Base-by-base conservation (phyloP, 1,140 invertebrate species). In the Tetramorium simillimum region DNA sequence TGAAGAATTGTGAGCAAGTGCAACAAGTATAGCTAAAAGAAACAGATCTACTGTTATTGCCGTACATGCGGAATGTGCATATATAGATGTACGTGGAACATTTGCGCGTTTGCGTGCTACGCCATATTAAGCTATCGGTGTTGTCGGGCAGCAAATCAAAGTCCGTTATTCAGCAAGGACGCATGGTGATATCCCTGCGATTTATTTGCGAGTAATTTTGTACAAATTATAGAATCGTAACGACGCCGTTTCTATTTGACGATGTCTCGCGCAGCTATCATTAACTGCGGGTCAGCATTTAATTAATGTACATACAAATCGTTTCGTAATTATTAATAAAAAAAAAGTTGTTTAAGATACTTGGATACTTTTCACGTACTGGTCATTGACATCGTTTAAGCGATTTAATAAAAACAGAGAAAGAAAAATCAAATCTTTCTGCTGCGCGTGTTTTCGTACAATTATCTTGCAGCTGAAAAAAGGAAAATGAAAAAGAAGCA, bases 241-340 rank as follows among this genome's bases (percentile, higher is more conserved):
- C 33, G 60, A 88, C 60, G 87, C 77, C 75, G 43, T 90, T 86
- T 75, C 37, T 77, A 78, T 78, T 63, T 53, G 40, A 88, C 14
- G 21, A 75, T 72, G 21, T 84, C 33, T 84, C 40, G 69, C 86
- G 53, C 62, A 60, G 51, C 72, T 63, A 63, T 80, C 51, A 75
- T 24, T 56, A 37, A 73, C 62, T 88, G 77, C 37, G 80, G 85
- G 77, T 73, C 85, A 84, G 87, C 85, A 89, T 92, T 91, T 51
- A 89, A 90, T 85, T 87, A 85, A 73, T 93, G 93, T 94, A 94
- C 88, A 94, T 93, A 94, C 88, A 76, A 89, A 91, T 93, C 88
- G 89, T 93, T 93, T 93, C 91, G 88, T 93, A 93, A 91, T 91
- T 91, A 93, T 90, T 93, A 93, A 92, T 92, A 89, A 90, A 86